Evolutionary conservation across 2,888 invertebrate species (phyloP).

Genomic region (Zygaena filipendulae): DNA sequence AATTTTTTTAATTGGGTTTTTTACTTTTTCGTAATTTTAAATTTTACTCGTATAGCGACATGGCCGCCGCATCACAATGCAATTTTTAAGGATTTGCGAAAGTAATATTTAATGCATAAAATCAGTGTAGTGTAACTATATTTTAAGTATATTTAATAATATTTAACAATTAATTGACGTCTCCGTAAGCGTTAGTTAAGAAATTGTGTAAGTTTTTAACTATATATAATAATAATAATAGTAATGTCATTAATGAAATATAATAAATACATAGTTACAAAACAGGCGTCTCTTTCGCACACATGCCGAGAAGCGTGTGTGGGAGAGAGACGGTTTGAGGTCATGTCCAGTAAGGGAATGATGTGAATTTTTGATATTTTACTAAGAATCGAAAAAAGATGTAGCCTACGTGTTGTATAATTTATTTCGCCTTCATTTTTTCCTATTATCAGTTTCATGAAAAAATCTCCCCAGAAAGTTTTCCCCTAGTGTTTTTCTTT

Average conservation of each 20-base stretch:
- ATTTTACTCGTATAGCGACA: too few species aligned
- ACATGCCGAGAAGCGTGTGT: slow-evolving; percentile 20
- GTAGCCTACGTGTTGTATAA: slow-evolving; percentile 46
- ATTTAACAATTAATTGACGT: too few species aligned
- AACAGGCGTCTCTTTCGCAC: slow-evolving; percentile 34
- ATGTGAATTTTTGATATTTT: slow-evolving; percentile 64
- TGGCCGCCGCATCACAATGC: too few species aligned
- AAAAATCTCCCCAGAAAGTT: too few species aligned
- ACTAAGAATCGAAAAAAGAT: slow-evolving; percentile 62
- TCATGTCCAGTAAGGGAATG: slow-evolving; percentile 63
- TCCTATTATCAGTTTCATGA: too few species aligned
- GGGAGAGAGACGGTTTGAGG: slow-evolving; percentile 26
- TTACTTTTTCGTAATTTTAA: too few species aligned
- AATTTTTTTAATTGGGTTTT: too few species aligned
- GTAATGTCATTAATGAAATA: slow-evolving; percentile 47
- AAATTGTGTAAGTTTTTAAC: slow-evolving; percentile 60
- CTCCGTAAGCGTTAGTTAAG: slow-evolving; percentile 56
- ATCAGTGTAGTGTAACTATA: slow-evolving; percentile 54
- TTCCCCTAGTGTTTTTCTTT: slow-evolving; percentile 37
- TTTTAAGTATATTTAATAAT: slow-evolving; percentile 61
- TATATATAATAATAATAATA: slow-evolving; percentile 24
- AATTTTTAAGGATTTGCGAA: slow-evolving; percentile 30
- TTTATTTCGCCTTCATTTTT: slow-evolving; percentile 35
- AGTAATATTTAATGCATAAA: slow-evolving; percentile 22
- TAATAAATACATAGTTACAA: too few species aligned